Conservation (phyloP, 2,888 invertebrate species). For the Dasysyrphus tricinctus region DNA sequence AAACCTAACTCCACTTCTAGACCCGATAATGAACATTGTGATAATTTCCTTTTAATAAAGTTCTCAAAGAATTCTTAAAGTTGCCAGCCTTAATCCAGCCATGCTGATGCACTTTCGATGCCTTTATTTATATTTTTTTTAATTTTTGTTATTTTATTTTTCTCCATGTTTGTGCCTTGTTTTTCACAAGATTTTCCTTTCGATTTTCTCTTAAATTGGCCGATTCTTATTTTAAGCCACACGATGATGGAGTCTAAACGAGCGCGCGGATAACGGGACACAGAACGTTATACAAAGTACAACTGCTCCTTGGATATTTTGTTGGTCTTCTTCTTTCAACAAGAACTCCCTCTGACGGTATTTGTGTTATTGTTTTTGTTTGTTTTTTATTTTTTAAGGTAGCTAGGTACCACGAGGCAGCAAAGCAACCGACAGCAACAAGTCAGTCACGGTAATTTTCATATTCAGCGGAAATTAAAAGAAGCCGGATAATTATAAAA, state of each 20-base stretch:
- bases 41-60: too few species aligned
- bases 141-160: slow-evolving; percentile 20
- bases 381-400: slow-evolving; percentile 6
- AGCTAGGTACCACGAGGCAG: slow-evolving; percentile 48
- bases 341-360: slow-evolving; percentile 47
- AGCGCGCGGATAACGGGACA: background rate
- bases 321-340: slow-evolving; percentile 26
- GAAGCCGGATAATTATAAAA: slow-evolving; percentile 75
- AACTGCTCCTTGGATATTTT: slow-evolving; percentile 16
- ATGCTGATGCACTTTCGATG: slow-evolving; percentile 25
- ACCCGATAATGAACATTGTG: too few species aligned
- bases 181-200: slow-evolving; percentile 67
- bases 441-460: slow-evolving; percentile 76
- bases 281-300: slow-evolving; percentile 12
- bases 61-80: too few species aligned
- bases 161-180: slow-evolving; percentile 49
- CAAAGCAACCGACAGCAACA: slow-evolving; percentile 60
- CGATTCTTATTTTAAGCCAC: slow-evolving; percentile 72
- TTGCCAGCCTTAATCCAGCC: background rate
- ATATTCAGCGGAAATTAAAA: slow-evolving; percentile 75
- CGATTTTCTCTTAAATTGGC: slow-evolving; percentile 74
- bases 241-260: slow-evolving; percentile 8
- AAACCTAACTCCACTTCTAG: too few species aligned
- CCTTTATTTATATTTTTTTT: slow-evolving; percentile 4
- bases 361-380: slow-evolving; percentile 22